Evolutionary conservation across 92 coral and sea anemone species (phyloP), one percentile per base, ranked within the genome.

Genomic region (Montipora capitata): DNA sequence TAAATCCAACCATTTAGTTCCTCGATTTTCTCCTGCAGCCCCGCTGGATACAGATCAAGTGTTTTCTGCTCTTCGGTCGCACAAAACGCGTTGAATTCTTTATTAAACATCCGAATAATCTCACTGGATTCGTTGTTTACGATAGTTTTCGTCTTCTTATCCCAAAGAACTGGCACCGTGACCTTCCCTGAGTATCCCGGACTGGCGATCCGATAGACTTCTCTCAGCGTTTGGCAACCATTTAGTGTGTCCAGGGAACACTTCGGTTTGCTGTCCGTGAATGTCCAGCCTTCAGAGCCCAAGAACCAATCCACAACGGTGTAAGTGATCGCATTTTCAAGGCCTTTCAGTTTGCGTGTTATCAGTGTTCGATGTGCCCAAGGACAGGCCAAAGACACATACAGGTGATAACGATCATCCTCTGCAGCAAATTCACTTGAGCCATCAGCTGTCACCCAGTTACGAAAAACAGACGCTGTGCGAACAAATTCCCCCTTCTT

Each of bases 41-140:
- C 59, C 51, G 75, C 89, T 1, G 99, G 98, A 40, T 95, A 92
- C 67, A 96, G 79, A 82, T 96, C 96, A 20, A 96, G 74, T 41
- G 95, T 88, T 73, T 44, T 95, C 82, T 95, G 98, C 84, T 95
- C 99, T 59, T 91, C 93, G 0, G 94, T 94, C 42, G 92, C 93
- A 52, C 99, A 95, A 57, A 96, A 93, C 7, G 91, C 98, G 78
- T 96, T 95, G 44, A 96, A 93, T 40, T 96, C 99, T 65, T 90
- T 93, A 82, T 89, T 93, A 9, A 96, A 63, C 96, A 96, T 96
- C 40, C 99, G 96, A 57, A 96, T 85, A 51, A 96, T 96, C 80
- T 96, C 99, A 40, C 94, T 91, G 9, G 99, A 96, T 68, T 96
- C 99, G 81, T 95, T 96, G 79, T 84, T 95, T 3, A 96, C 99